phyloP scores from a whole-genome alignment of 2,888 invertebrate genomes.

The Chromoteleia sp. region DNA sequence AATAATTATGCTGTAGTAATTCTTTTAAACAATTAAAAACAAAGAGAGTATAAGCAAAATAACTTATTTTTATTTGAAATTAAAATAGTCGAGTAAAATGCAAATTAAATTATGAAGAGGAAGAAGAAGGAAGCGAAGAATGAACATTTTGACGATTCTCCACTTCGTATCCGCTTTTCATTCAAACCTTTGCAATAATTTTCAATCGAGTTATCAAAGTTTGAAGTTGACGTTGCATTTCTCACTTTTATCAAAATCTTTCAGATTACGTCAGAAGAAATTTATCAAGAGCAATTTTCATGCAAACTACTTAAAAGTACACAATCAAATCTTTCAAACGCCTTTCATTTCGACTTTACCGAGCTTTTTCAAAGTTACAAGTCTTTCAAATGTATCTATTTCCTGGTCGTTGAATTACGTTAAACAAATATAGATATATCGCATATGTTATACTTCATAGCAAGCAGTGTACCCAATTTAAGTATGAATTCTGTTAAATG shows the following conservation, averaged over 20 bases:
- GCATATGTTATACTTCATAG: not conserved
- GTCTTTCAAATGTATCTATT: constrained; percentile 17
- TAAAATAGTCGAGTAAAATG: no score
- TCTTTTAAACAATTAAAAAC: no score
- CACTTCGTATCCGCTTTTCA: not conserved
- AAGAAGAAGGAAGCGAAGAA: not conserved
- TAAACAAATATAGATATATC: not conserved
- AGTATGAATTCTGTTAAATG: not conserved
- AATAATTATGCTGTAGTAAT: no score
- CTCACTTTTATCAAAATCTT: constrained; percentile 27
- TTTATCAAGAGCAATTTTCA: constrained; percentile 30
- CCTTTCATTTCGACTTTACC: constrained; percentile 24
- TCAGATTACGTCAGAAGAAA: constrained; percentile 7
- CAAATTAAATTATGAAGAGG: no score
- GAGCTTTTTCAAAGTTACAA: constrained; percentile 7
- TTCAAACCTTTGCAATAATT: constrained; percentile 27
- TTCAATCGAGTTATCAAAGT: constrained; percentile 21
- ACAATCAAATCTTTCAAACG: constrained; percentile 37
- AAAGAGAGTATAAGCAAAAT: no score
- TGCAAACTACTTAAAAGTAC: constrained; percentile 35
- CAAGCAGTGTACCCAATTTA: not conserved
- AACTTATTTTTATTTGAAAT: no score
- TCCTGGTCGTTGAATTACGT: constrained; percentile 13
- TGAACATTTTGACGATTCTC: constrained; percentile 7
- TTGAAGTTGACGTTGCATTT: constrained; percentile 24